Base-by-base conservation (phyloP, 2,888 invertebrate genomes). In the Eulithis prunata region DNA sequence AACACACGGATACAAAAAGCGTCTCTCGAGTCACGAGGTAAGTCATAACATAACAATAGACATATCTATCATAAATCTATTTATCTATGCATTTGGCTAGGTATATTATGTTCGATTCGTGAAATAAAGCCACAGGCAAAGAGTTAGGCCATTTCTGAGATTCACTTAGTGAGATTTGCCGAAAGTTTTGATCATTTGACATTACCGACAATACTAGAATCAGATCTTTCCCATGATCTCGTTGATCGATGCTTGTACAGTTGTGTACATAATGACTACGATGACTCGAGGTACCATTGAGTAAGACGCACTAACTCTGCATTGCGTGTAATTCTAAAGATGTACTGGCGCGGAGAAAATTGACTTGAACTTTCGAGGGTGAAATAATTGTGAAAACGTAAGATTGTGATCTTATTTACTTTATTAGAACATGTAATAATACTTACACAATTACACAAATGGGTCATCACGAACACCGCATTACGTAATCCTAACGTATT, bases 181-280 rank as follows among this genome's bases (percentile, higher is more conserved):
- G 4, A 32, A 32, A 4, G 6, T 32, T 32, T 32, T 32, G 32
- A 32, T 41, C 41, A 41, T 41, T 41, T 36, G 52, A 52, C 52
- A 36, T 52, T 43, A 38, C 41, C 10, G 41, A 41, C 41, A 41
- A 32, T 32, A 32, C 21, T 21, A 32, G 32, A 32, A 32, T 32
- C 1, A 49, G 8, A 59, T 59, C 13, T 28, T 84, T 84, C 82
- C 74, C 83, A 83, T 78, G 78, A 49, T 71, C 71, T 72, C 69
- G 82, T 81, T 82, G 82, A 49, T 82, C 75, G 68, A 61, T 68
- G 67, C 75, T 84, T 1, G 21, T 21, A 21, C 2, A 21, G 21
- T 21, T 83, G 83, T 83, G 79, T 82, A 82, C 81, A 84, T 83
- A 84, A 75, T 74, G 70, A 79, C 78, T 72, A 80, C 80, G 80